Conservation (phyloP, 2,113 vertebrate species). For the Paracanthobrama guichenoti region DNA sequence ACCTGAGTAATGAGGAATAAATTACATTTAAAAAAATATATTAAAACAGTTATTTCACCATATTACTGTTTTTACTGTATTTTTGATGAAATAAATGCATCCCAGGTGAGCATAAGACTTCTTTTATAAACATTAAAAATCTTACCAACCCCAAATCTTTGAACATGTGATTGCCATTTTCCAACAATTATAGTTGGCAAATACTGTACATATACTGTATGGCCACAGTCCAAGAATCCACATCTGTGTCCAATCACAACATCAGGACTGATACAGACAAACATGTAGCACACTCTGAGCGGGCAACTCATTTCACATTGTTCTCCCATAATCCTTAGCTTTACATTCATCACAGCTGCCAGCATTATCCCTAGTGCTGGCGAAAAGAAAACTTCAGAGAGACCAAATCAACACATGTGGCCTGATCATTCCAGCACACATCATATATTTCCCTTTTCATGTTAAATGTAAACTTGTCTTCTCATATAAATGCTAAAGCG, state of each 20-base stretch:
- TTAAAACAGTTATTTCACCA: not conserved
- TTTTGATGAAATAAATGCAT: not conserved
- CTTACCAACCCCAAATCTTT: not conserved
- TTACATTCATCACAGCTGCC: constrained; percentile 65
- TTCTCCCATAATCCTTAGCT: constrained; percentile 70
- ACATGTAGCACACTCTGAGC: constrained; percentile 46
- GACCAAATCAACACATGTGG: constrained; percentile 27
- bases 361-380: constrained; percentile 30
- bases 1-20: not conserved
- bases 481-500: not conserved
- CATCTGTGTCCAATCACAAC: constrained; percentile 39
- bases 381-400: constrained; percentile 37
- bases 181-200: not conserved
- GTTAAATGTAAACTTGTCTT: constrained; percentile 5
- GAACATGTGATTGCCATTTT: not conserved
- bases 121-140: not conserved
- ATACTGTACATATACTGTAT: not conserved
- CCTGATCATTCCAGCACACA: not conserved
- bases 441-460: constrained; percentile 9
- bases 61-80: not conserved
- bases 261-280: constrained; percentile 1
- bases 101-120: not conserved
- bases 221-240: not conserved
- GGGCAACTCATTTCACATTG: constrained; percentile 59
- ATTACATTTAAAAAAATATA: not conserved